phyloP scores from a whole-genome alignment of 2,113 vertebrate species.

The Corythoichthys intestinalis region DNA sequence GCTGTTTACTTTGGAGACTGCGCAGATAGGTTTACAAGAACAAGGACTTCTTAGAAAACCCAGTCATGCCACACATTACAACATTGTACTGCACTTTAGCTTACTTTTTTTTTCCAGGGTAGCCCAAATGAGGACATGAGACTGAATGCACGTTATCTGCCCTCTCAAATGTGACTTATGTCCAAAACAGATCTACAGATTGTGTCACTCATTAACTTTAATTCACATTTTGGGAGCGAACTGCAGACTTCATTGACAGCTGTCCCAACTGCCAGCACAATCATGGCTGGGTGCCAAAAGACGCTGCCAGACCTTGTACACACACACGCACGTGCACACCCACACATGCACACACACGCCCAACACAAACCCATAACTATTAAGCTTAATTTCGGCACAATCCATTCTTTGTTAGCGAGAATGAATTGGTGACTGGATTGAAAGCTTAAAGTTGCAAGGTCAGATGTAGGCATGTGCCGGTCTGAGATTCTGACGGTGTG shows the following conservation, averaged over 20 bases:
- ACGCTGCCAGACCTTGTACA: conserved; percentile 11
- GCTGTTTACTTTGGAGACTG: conserved; percentile 50
- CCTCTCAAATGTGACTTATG: neutral
- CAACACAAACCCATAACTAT: conserved; percentile 20
- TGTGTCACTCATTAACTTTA: neutral
- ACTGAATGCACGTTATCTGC: neutral
- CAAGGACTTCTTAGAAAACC: conserved; percentile 56
- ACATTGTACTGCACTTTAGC: conserved; percentile 7
- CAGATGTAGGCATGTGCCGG: neutral
- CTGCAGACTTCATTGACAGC: conserved; percentile 14
- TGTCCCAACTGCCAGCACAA: conserved; percentile 4
- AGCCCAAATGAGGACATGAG: conserved; percentile 1
- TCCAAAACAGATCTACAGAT: neutral
- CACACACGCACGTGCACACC: neutral
- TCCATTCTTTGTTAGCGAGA: conserved; percentile 47
- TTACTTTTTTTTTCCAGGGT: neutral
- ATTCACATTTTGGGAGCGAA: neutral
- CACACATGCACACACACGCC: neutral
- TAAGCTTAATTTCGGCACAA: conserved; percentile 45
- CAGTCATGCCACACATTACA: conserved; percentile 41
- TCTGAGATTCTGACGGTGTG: too few species aligned
- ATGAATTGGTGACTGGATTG: conserved; percentile 1
- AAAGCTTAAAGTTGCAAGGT: conserved; percentile 24
- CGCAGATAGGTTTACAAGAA: conserved; percentile 60
- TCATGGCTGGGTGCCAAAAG: conserved; percentile 24